Base-by-base conservation (phyloP, 1,140 invertebrate genomes). In the Drosophila ercepeae region DNA sequence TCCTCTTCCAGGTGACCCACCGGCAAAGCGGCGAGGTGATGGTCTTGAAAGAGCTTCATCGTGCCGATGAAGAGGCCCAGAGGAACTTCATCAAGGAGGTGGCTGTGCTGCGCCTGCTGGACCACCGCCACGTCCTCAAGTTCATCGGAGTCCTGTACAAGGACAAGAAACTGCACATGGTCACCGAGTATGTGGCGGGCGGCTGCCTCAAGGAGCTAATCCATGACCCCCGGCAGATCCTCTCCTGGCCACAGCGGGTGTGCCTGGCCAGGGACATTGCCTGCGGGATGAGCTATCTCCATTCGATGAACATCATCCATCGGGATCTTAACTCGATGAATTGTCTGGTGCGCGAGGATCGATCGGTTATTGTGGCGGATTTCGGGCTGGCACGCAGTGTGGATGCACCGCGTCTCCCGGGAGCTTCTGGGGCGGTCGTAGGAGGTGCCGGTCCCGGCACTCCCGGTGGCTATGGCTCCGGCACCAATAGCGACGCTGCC, bases 241-340 rank as follows among this genome's bases (percentile, higher is more conserved):
- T 99, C 45, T 94, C 95, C 4, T 99, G 98, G 98, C 93, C 94
- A 50, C 94, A 95, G 67, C 93, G 98, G 44, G 95, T 96, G 4
- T 95, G 95, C 11, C 95, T 99, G 90, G 97, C 97, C 11, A 94
- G 96, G 64, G 97, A 99, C 91, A 98, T 99, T 75, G 95, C 98
- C 39, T 94, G 95, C 8, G 98, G 98, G 23, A 97, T 99, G 95
- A 94, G 96, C 13, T 99, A 99, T 92, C 93, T 99, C 32, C 98
- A 99, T 92, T 95, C 96, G 51, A 96, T 96, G 94, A 97, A 97
- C 89, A 97, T 98, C 65, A 98, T 99, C 74, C 98, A 99, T 92
- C 93, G 98, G 39, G 98, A 99, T 92, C 93, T 99, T 61, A 99
- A 99, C 92, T 99, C 98, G 11, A 97, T 98, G 92, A 99, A 99